Conservation (phyloP, 2,888 invertebrate species). For the Diabrotica balteata region DNA sequence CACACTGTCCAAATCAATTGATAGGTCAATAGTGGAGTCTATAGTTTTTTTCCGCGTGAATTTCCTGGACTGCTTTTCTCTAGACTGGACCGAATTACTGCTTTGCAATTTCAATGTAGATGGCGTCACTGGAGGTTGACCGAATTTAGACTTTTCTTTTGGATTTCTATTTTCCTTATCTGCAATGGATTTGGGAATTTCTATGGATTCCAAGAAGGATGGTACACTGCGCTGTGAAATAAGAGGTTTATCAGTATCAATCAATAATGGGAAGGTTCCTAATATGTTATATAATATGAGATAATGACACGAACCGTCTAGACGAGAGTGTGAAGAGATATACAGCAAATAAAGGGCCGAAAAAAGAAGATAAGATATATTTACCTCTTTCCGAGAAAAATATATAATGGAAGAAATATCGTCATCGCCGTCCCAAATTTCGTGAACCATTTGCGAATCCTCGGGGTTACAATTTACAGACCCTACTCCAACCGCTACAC, state of each 20-base stretch:
- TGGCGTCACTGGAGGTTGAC: background rate
- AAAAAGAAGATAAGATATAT: slow-evolving; percentile 1
- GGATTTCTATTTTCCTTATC: slow-evolving; percentile 13
- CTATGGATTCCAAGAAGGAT: slow-evolving; percentile 34
- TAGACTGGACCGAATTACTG: slow-evolving; percentile 15
- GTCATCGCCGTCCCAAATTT: slow-evolving; percentile 40
- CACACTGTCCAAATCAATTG: background rate
- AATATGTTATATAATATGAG: too few relatives aligned
- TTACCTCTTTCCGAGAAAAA: slow-evolving; percentile 23
- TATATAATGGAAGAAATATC: slow-evolving; percentile 31
- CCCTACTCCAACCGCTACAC: slow-evolving; percentile 27
- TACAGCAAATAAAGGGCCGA: background rate
- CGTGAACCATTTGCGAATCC: slow-evolving; percentile 29
- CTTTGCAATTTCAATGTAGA: slow-evolving; percentile 4
- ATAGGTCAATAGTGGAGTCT: too few relatives aligned
- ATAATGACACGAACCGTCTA: too few relatives aligned
- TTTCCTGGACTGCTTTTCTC: slow-evolving; percentile 18
- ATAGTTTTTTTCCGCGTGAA: slow-evolving; percentile 14
- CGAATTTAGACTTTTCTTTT: background rate
- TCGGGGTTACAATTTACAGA: slow-evolving; percentile 18
- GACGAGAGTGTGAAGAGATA: too few relatives aligned
- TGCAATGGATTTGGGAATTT: slow-evolving; percentile 8
- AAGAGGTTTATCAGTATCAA: too few relatives aligned
- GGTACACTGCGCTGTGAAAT: background rate
- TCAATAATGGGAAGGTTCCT: too few relatives aligned